A percentile compares a stretch with the other conserved stretches of the same genome.
Evolutionary conservation across 2,888 invertebrate species (phyloP).

Genomic region (Volucella zonaria): DNA sequence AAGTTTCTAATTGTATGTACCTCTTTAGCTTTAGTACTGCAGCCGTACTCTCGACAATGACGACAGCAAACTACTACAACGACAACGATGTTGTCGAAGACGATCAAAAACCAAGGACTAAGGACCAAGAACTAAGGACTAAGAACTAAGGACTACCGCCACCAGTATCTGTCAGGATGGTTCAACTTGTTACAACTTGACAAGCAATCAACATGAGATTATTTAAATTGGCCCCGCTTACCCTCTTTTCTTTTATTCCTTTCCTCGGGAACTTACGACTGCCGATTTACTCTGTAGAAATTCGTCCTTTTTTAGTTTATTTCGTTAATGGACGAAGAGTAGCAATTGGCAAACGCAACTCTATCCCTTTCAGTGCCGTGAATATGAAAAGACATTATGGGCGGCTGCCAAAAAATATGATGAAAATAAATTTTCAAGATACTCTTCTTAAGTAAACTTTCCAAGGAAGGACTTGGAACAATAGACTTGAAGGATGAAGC

Average conservation of each 20-base stretch:
- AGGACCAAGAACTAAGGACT: no score
- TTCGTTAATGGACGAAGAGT: constrained; percentile 60
- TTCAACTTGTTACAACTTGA: constrained; percentile 66
- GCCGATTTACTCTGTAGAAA: constrained; percentile 11
- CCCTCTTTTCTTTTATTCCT: constrained; percentile 40
- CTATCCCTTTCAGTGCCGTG: neutral
- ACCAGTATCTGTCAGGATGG: constrained; percentile 14
- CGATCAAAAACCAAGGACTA: no score
- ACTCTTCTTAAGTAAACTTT: constrained; percentile 27
- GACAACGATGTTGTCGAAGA: neutral
- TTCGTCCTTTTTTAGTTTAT: constrained; percentile 59
- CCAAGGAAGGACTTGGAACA: neutral
- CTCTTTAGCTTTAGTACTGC: neutral
- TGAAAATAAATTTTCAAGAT: constrained; percentile 49
- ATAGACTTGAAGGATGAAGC: neutral
- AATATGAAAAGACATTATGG: constrained; percentile 40
- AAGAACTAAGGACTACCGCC: neutral
- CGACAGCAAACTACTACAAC: neutral
- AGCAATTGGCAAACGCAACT: neutral
- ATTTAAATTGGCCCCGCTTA: constrained; percentile 65
- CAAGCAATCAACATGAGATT: constrained; percentile 71
- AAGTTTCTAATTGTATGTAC: constrained; percentile 44
- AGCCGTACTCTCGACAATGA: neutral
- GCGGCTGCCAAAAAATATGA: constrained; percentile 51
- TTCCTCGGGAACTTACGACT: constrained; percentile 20